A percentile compares a stretch with the other conserved stretches of the same genome.
These are phyloP conservation scores for Bettongia penicillata DNA, from an alignment of 2,113 vertebrate species.

Conservation along the genomic window DNA sequence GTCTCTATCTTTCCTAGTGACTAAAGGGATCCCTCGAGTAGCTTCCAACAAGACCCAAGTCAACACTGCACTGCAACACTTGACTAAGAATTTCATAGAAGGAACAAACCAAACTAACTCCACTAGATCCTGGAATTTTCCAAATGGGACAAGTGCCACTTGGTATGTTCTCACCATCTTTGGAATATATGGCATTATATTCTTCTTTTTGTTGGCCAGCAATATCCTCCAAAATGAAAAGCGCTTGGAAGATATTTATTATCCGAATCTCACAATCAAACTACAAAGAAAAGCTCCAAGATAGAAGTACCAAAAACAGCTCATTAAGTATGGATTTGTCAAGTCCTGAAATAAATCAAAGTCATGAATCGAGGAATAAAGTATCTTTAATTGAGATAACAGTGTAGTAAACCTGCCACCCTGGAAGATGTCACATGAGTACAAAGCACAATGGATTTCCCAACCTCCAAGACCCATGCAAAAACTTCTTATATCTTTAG, in stretches of 20 bases:
- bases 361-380: neutral
- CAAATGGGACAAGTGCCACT: slow-evolving; percentile 80
- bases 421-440: neutral
- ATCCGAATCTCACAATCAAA: slow-evolving; percentile 59
- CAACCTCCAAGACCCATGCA: neutral
- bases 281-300: slow-evolving; percentile 51
- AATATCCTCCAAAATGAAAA: slow-evolving; percentile 82
- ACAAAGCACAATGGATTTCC: neutral
- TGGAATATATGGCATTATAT: slow-evolving; percentile 83
- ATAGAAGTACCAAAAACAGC: neutral
- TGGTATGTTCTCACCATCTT: slow-evolving; percentile 86
- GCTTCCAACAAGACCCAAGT: slow-evolving; percentile 68
- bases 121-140: slow-evolving; percentile 77
- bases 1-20: slow-evolving; percentile 58
- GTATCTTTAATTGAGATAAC: neutral
- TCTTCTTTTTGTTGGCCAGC: slow-evolving; percentile 84
- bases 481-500: neutral
- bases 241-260: slow-evolving; percentile 80
- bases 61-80: neutral
- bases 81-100: slow-evolving; percentile 35
- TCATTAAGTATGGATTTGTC: slow-evolving; percentile 5
- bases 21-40: slow-evolving; percentile 28
- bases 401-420: neutral
- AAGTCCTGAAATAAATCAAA: neutral
- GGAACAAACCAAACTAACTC: slow-evolving; percentile 74